Conservation (phyloP, 2,113 vertebrate genomes). For the Coptodon rendalli region DNA sequence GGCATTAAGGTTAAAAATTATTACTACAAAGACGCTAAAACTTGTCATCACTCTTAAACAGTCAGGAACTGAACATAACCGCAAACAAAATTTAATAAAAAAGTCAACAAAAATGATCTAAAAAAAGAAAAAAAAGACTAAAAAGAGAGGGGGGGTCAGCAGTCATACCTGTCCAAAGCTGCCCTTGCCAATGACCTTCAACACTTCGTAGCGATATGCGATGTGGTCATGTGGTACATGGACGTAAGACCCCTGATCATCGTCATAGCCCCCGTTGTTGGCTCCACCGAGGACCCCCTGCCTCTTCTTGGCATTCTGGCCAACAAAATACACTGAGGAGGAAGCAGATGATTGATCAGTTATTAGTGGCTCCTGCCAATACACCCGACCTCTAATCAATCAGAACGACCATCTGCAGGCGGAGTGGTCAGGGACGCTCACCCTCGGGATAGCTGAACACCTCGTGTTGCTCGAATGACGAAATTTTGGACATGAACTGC, state of each 20-base stretch:
- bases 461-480: conserved; percentile 92
- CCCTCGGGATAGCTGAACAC: conserved; percentile 88
- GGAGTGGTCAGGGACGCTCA: neutral
- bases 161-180: conserved; percentile 86
- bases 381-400: neutral
- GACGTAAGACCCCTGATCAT: conserved; percentile 96
- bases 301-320: conserved; percentile 93
- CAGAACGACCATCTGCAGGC: neutral
- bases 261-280: conserved; percentile 93
- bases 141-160: neutral
- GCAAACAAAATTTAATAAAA: neutral
- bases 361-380: neutral
- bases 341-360: neutral
- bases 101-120: neutral
- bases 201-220: conserved; percentile 92
- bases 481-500: conserved; percentile 94
- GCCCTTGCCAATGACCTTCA: conserved; percentile 97
- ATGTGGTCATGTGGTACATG: conserved; percentile 96
- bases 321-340: conserved; percentile 81
- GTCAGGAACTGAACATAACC: neutral
- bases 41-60: neutral
- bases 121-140: neutral
- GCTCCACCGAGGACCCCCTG: conserved; percentile 88
- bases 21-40: neutral
- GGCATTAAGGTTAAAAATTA: neutral